A percentile compares a stretch with the other conserved stretches of the same genome.
Conservation (phyloP, 2,888 invertebrate species). For the Cheilosia variabilis region DNA sequence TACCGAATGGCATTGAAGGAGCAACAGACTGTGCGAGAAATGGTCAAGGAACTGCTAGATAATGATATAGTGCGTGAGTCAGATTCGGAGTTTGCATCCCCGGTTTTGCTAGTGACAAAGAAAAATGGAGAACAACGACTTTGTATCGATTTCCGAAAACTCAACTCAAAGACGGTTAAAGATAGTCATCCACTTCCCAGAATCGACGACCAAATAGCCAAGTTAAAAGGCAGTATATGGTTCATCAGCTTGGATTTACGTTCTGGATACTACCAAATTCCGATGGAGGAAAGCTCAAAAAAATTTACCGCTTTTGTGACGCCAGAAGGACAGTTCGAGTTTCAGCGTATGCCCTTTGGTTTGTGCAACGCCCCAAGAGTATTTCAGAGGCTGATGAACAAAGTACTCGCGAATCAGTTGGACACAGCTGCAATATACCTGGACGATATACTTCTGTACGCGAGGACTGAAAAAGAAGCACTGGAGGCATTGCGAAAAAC, state of each 20-base stretch:
- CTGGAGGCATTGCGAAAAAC: constrained; percentile 4
- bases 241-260: constrained; percentile 78
- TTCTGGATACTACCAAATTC: constrained; percentile 69
- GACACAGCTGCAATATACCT: constrained; percentile 70
- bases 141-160: constrained; percentile 77
- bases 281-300: constrained; percentile 77
- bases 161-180: constrained; percentile 78
- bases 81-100: constrained; percentile 76
- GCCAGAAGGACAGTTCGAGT: no score
- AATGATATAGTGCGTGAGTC: constrained; percentile 76
- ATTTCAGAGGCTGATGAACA: constrained; percentile 78
- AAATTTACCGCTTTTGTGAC: constrained; percentile 25
- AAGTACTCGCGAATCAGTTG: constrained; percentile 24
- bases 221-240: constrained; percentile 73
- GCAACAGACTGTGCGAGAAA: constrained; percentile 71
- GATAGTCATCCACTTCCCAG: constrained; percentile 79
- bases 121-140: constrained; percentile 73
- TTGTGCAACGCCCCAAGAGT: constrained; percentile 78
- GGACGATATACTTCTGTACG: constrained; percentile 77
- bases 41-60: constrained; percentile 72
- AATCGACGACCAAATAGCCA: constrained; percentile 78
- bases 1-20: constrained; percentile 77
- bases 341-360: constrained; percentile 79
- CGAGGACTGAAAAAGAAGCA: constrained; percentile 65
- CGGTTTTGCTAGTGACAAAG: constrained; percentile 75